These are phyloP conservation scores for Meleagris gallopavo DNA, from an alignment of 2,113 vertebrate species.

Conservation along the genomic window DNA sequence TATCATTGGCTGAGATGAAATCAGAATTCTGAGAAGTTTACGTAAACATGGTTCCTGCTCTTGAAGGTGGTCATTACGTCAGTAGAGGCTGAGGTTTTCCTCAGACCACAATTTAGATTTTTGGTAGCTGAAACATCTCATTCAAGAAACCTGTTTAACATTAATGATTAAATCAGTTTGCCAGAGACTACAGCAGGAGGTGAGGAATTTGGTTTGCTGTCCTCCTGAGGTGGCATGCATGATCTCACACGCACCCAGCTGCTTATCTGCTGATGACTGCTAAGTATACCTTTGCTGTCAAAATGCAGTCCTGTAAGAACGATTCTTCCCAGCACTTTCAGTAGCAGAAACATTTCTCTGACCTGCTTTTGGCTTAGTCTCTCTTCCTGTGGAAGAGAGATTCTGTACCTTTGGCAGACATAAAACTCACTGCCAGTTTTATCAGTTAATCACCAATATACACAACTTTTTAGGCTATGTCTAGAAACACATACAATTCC, in stretches of 20 bases:
- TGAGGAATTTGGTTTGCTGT: background rate
- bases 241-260: background rate
- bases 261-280: background rate
- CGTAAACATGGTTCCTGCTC: background rate
- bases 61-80: background rate
- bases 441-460: background rate
- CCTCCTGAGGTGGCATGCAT: background rate
- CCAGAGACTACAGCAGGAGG: background rate
- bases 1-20: background rate
- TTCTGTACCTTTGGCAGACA: background rate
- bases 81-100: background rate
- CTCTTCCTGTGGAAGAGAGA: background rate
- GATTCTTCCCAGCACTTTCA: background rate
- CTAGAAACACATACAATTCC: too few species aligned
- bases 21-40: background rate
- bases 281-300: background rate
- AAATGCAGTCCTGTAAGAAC: background rate
- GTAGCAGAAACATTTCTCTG: background rate
- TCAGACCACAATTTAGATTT: background rate
- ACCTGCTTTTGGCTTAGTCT: background rate
- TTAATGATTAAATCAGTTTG: background rate
- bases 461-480: background rate
- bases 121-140: background rate
- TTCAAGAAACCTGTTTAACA: background rate
- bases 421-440: background rate